Percentiles rank a stretch among this genome's conserved stretches.
phyloP scores from a whole-genome alignment of 35 echinoderm and acorn worm genomes.

The Lytechinus variegatus region DNA sequence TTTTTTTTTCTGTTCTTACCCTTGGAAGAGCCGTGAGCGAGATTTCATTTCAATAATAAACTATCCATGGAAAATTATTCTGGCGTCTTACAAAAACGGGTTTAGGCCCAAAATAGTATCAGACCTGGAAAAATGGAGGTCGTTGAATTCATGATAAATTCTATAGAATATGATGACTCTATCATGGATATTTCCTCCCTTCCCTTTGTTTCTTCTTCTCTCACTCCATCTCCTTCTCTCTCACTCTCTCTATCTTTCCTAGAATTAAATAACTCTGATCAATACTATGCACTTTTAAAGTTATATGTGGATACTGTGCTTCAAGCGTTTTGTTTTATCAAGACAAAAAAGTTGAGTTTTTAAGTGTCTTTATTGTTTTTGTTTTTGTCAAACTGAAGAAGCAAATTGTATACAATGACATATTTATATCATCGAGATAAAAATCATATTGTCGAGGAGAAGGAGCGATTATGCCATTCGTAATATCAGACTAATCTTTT shows the following conservation, averaged over 20 bases:
- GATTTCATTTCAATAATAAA: conserved; percentile 7
- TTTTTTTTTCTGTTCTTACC: neutral
- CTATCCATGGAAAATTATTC: conserved; percentile 6
- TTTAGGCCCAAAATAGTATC: neutral
- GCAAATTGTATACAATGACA: too few relatives aligned
- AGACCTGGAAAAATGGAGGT: neutral
- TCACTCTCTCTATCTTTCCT: neutral
- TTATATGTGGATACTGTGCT: too few relatives aligned
- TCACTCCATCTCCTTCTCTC: neutral
- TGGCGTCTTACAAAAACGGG: neutral
- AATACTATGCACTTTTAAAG: too few relatives aligned
- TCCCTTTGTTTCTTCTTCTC: neutral
- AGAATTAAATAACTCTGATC: neutral
- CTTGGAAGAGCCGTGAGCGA: neutral
- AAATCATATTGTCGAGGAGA: too few relatives aligned
- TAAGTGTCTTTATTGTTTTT: too few relatives aligned
- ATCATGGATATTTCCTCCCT: too few relatives aligned
- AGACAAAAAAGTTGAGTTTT: too few relatives aligned
- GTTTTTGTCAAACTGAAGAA: too few relatives aligned
- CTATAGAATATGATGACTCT: neutral
- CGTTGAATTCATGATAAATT: neutral
- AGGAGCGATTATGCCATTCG: too few relatives aligned
- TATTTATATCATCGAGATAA: too few relatives aligned
- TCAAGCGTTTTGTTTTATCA: too few relatives aligned
- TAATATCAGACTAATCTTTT: too few relatives aligned